Evolutionary conservation across 2,888 invertebrate species (phyloP).

Genomic region (Punctoribates punctum): DNA sequence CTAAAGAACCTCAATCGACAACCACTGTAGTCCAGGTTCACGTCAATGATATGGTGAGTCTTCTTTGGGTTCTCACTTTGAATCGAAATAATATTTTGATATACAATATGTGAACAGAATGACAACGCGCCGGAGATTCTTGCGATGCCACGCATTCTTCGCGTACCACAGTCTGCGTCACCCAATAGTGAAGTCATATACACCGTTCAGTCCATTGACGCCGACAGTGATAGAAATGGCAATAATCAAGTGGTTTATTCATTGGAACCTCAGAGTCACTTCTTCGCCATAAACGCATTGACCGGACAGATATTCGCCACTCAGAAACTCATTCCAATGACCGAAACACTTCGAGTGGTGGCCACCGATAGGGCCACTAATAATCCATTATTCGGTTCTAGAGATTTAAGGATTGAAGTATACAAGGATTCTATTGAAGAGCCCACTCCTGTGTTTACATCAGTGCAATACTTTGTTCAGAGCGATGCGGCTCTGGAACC

Average conservation of each 20-base stretch:
- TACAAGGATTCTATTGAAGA: conserved; percentile 50
- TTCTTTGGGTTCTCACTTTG: neutral
- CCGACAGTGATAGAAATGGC: conserved; percentile 47
- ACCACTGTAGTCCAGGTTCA: conserved; percentile 49
- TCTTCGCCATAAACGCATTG: conserved; percentile 48
- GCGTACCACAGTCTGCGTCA: conserved; percentile 49
- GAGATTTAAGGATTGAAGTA: conserved; percentile 49
- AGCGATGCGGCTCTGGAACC: conserved; percentile 47
- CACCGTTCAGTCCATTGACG: conserved; percentile 49
- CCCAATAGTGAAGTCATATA: conserved; percentile 49
- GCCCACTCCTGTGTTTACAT: conserved; percentile 49
- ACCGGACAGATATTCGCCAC: conserved; percentile 50
- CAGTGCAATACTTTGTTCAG: conserved; percentile 49
- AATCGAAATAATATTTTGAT: neutral
- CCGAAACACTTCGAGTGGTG: conserved; percentile 48
- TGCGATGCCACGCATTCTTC: conserved; percentile 49
- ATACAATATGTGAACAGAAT: conserved; percentile 43
- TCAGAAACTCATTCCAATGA: conserved; percentile 47
- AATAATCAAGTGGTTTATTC: conserved; percentile 48
- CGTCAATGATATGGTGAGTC: conserved; percentile 47
- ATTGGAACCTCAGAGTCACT: conserved; percentile 47
- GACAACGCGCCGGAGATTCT: conserved; percentile 50
- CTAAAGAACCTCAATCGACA: conserved; percentile 49
- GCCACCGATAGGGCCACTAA: conserved; percentile 46
- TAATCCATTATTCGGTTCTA: conserved; percentile 47